These are phyloP conservation scores for Perccottus glenii DNA, from an alignment of 2,113 vertebrate species.

Conservation along the genomic window DNA sequence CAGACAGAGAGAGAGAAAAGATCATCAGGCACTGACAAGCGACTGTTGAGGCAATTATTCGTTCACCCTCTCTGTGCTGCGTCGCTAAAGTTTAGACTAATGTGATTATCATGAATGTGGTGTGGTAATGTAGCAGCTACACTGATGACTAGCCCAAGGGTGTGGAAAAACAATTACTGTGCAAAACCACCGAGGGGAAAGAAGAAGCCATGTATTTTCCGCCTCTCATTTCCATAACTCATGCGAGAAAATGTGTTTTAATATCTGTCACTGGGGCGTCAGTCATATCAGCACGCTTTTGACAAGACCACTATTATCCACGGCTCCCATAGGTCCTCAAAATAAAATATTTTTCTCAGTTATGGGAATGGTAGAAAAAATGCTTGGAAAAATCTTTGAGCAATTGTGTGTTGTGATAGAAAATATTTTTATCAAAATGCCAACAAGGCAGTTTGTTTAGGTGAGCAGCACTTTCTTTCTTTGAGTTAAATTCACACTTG, in stretches of 20 bases:
- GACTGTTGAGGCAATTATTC: slow-evolving; percentile 33
- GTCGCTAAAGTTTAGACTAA: slow-evolving; percentile 52
- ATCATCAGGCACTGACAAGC: slow-evolving; percentile 43
- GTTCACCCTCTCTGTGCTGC: slow-evolving; percentile 38
- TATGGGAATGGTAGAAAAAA: too few relatives aligned
- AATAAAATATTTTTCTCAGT: too few relatives aligned
- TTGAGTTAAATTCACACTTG: too few relatives aligned
- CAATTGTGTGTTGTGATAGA: too few relatives aligned
- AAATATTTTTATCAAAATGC: too few relatives aligned
- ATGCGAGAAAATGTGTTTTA: slow-evolving; percentile 46
- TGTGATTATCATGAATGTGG: slow-evolving; percentile 64
- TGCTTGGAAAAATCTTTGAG: too few relatives aligned
- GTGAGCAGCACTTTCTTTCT: too few relatives aligned
- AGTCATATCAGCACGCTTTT: slow-evolving; percentile 46
- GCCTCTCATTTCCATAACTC: slow-evolving; percentile 51
- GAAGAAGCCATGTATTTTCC: slow-evolving; percentile 39
- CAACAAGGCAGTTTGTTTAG: too few relatives aligned
- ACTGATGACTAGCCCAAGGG: slow-evolving; percentile 69
- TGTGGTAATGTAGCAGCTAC: slow-evolving; percentile 57
- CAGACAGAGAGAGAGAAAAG: slow-evolving; percentile 7
- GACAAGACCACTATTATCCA: not conserved
- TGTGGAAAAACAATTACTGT: slow-evolving; percentile 70
- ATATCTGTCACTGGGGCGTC: slow-evolving; percentile 60
- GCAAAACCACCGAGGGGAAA: slow-evolving; percentile 58
- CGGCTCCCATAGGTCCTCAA: too few relatives aligned